Evolutionary conservation across 2,797 vertebrate species (phyloP), one percentile per base, ranked within the genome.

Genomic region (Melanogrammus aeglefinus): DNA sequence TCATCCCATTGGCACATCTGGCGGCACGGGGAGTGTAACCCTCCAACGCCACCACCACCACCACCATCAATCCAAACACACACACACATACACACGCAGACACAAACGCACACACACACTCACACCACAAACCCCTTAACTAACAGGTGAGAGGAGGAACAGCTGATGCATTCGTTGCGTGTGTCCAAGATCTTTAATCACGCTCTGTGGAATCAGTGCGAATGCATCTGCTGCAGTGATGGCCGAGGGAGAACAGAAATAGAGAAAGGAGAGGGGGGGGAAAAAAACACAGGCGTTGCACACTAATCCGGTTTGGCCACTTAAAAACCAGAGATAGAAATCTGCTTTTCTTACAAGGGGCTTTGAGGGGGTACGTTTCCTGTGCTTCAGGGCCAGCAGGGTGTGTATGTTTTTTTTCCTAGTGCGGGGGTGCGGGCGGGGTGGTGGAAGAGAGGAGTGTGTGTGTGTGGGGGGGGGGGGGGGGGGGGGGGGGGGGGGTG

Each of bases 251-350:
- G 92, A 92, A 93, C 84, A 86, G 87, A 92, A 63, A n/a, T 6
- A 7, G n/a, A 63, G 57, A 24, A 63, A 21, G 16, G 8, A 63
- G n/a, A 24, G 16, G n/a, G 14, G 57, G 16, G n/a, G 14, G 57
- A n/a, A 63, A 24, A 63, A 63, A 24, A 63, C 13, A 24, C 3
- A 24, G n/a, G 51, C 13, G 14, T 14, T 14, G 21, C 51, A 21
- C 87, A 80, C 84, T 93, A 93, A 95, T 94, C 93, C 94, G 93
- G 92, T 94, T 95, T 92, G 93, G 94, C 91, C 93, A 94, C 92
- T 94, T 93, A 91, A 91, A 87, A 90, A 90, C 80, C 79, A 73
- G 78, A 93, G 93, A 94, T 94, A 93, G 88, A 87, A 91, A 94
- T 93, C 92, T 91, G 91, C 83, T 84, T 87, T 94, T 93, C 87